phyloP scores from a whole-genome alignment of 2,113 vertebrate genomes.

The Cacatua alba region DNA sequence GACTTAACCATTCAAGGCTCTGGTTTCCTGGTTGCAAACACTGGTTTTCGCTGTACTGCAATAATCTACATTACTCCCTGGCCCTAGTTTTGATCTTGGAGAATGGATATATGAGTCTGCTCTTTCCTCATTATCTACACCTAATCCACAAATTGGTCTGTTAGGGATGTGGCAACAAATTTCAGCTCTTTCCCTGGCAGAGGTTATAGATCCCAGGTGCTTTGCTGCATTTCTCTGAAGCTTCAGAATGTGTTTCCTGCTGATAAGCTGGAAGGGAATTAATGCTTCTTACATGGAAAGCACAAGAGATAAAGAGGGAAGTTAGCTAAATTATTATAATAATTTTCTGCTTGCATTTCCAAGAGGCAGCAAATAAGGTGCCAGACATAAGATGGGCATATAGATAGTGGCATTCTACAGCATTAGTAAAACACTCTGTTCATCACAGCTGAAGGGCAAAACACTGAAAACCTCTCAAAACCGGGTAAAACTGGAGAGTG shows the following conservation, averaged over 20 bases:
- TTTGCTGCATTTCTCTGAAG: not conserved
- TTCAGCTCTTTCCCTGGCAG: constrained; percentile 1
- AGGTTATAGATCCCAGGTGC: constrained; percentile 37
- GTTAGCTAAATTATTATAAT: constrained; percentile 10
- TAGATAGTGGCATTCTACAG: not conserved
- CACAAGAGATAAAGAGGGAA: constrained; percentile 31
- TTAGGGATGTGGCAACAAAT: constrained; percentile 18
- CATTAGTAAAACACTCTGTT: constrained; percentile 6
- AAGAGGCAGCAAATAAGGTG: constrained; percentile 27
- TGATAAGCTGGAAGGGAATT: not conserved
- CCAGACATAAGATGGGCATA: not conserved
- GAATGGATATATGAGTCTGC: not conserved
- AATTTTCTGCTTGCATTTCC: constrained; percentile 22
- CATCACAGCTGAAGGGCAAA: constrained; percentile 38
- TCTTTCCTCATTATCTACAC: constrained; percentile 4
- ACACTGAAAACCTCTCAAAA: not conserved
- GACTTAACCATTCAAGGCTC: not conserved
- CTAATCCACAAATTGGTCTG: not conserved
- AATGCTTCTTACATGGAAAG: not conserved
- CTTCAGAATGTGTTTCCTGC: not conserved
- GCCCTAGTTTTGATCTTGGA: not conserved
- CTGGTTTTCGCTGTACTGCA: not conserved
- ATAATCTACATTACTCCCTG: not conserved
- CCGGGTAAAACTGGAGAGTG: not conserved
- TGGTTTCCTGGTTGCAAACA: not conserved